Evolutionary conservation across 1,140 invertebrate genomes (phyloP).

Genomic region (Lycorma delicatula): DNA sequence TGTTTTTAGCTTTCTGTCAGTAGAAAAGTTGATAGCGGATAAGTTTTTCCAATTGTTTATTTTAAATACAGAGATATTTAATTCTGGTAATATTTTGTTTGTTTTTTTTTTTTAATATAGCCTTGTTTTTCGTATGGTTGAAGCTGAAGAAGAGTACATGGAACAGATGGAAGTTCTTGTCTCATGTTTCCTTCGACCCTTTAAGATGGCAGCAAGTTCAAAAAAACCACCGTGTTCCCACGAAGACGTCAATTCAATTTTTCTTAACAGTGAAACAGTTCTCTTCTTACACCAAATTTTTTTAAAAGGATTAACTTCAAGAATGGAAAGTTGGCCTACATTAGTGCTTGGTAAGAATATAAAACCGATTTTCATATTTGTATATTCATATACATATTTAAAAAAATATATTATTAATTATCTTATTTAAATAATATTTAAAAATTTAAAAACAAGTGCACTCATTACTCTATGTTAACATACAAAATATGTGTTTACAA

Average conservation of each 20-base stretch:
- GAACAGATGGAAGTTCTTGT: constrained; percentile 86
- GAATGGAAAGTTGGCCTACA: constrained; percentile 90
- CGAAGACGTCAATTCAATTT: constrained; percentile 93
- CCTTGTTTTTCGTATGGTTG: constrained; percentile 87
- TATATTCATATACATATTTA: too few species aligned
- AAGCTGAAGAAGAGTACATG: constrained; percentile 85
- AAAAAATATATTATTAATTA: too few species aligned
- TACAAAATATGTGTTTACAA: too few species aligned
- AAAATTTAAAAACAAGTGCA: too few species aligned
- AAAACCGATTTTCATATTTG: too few species aligned
- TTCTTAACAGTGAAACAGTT: constrained; percentile 88
- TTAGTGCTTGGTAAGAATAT: constrained; percentile 63
- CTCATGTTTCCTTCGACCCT: constrained; percentile 83
- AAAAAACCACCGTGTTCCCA: constrained; percentile 89
- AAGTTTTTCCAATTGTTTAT: neutral
- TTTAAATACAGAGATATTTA: neutral
- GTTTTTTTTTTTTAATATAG: constrained; percentile 39
- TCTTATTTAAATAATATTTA: too few species aligned
- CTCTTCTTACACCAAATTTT: constrained; percentile 93
- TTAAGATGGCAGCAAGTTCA: constrained; percentile 89
- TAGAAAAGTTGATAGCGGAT: neutral
- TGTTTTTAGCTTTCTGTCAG: neutral
- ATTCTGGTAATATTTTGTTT: neutral
- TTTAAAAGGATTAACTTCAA: constrained; percentile 82
- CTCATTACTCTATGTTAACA: too few species aligned